Conservation (phyloP, 2,888 invertebrate species). For the Drosophila eohydei region DNA sequence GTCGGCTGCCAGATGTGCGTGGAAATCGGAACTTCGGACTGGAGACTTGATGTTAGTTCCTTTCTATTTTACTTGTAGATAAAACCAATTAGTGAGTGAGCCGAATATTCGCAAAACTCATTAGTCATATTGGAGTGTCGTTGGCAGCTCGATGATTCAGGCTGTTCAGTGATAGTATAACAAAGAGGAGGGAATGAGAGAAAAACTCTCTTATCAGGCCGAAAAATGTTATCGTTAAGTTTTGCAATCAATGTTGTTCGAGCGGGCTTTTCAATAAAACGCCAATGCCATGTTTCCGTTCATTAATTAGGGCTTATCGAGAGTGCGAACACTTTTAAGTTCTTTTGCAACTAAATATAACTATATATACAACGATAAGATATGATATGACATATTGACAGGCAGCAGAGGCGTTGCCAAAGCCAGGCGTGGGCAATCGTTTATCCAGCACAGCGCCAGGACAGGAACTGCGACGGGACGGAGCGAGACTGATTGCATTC, state of each 20-base stretch:
- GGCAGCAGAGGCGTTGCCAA: conserved; percentile 1
- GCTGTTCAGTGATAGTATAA: neutral
- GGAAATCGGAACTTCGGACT: conserved; percentile 48
- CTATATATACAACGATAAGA: conserved; percentile 53
- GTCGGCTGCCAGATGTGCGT: conserved; percentile 45
- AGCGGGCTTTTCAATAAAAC: conserved; percentile 2
- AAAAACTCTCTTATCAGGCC: conserved; percentile 34
- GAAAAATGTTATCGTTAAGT: conserved; percentile 20
- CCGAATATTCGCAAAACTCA: conserved; percentile 18
- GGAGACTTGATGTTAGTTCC: conserved; percentile 20
- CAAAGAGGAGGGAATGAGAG: conserved; percentile 2
- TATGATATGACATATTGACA: conserved; percentile 40
- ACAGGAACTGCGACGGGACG: neutral
- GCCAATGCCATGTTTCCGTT: conserved; percentile 4
- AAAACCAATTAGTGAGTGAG: conserved; percentile 9
- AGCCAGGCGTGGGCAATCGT: conserved; percentile 14
- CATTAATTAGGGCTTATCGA: conserved; percentile 59
- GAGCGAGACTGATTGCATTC: neutral
- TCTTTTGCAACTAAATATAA: conserved; percentile 49
- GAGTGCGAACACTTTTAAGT: conserved; percentile 45
- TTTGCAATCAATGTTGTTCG: conserved; percentile 24
- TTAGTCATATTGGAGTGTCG: conserved; percentile 39
- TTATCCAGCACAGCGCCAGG: conserved; percentile 24
- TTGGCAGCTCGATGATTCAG: conserved; percentile 46
- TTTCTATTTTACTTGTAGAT: conserved; percentile 22